A percentile compares a stretch with the other conserved stretches of the same genome.
These are phyloP conservation scores for Siderastrea radians DNA, from an alignment of 92 coral and sea anemone species.

Conservation along the genomic window DNA sequence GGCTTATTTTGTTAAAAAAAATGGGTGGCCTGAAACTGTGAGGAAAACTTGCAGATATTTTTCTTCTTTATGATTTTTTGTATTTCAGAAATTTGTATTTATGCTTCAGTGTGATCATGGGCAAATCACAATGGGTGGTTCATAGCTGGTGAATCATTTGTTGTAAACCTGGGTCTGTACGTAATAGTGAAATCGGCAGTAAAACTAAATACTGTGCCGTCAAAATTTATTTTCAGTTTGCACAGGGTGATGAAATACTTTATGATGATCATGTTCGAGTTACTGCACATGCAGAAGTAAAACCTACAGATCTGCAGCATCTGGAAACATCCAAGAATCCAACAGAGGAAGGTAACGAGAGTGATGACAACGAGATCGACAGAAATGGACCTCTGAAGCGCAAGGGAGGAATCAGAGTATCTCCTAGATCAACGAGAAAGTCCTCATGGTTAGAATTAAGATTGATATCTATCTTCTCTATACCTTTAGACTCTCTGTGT, in stretches of 20 bases:
- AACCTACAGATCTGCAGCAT: background rate
- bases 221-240: conserved; percentile 4
- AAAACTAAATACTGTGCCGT: background rate
- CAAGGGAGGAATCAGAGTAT: conserved; percentile 38
- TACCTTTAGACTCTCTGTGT: too few species aligned
- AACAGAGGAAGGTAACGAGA: background rate
- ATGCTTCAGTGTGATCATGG: too few species aligned
- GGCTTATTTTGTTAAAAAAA: too few species aligned
- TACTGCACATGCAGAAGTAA: background rate
- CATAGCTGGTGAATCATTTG: background rate
- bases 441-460: conserved; percentile 25
- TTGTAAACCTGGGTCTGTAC: background rate
- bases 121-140: too few species aligned
- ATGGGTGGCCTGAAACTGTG: too few species aligned
- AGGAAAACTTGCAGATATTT: too few species aligned
- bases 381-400: conserved; percentile 32
- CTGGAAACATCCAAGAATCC: background rate
- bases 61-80: too few species aligned
- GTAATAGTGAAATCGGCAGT: too few species aligned
- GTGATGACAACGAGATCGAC: conserved; percentile 24
- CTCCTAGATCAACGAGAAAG: conserved; percentile 33
- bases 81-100: too few species aligned
- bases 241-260: conserved; percentile 21
- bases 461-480: too few species aligned
- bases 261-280: background rate